phyloP scores from a whole-genome alignment of 2,797 vertebrate species.

The Rhinogobio ventralis region DNA sequence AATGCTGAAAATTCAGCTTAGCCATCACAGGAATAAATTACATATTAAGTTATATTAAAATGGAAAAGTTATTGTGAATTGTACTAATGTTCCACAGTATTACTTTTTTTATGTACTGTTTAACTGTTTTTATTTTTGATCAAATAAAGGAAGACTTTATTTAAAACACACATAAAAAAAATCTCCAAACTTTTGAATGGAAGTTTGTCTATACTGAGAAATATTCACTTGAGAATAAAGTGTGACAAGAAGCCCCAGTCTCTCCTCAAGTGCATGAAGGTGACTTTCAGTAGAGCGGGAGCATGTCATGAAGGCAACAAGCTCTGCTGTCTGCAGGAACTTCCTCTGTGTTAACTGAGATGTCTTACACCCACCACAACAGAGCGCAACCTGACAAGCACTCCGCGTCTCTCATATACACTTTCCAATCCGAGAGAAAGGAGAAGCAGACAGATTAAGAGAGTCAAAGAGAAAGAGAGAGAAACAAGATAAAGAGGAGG shows the following conservation, averaged over 20 bases:
- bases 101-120: neutral
- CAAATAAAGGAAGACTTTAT: neutral
- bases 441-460: constrained; percentile 33
- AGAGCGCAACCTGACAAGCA: constrained; percentile 28
- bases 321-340: neutral
- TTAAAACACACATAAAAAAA: neutral
- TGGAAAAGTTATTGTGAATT: neutral
- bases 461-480: constrained; percentile 15
- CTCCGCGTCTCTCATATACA: constrained; percentile 23
- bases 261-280: constrained; percentile 1
- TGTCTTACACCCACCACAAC: constrained; percentile 34
- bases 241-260: constrained; percentile 13
- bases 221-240: neutral
- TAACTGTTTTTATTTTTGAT: neutral
- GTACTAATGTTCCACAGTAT: neutral
- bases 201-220: neutral
- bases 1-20: neutral
- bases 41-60: neutral
- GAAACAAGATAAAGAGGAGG: constrained; percentile 50
- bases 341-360: constrained; percentile 29
- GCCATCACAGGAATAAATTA: neutral
- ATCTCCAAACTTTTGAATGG: neutral
- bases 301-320: constrained; percentile 24
- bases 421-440: constrained; percentile 19
- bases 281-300: constrained; percentile 35